These are phyloP conservation scores for Erythrolamprus reginae DNA, from an alignment of 2,113 vertebrate species.

Conservation along the genomic window DNA sequence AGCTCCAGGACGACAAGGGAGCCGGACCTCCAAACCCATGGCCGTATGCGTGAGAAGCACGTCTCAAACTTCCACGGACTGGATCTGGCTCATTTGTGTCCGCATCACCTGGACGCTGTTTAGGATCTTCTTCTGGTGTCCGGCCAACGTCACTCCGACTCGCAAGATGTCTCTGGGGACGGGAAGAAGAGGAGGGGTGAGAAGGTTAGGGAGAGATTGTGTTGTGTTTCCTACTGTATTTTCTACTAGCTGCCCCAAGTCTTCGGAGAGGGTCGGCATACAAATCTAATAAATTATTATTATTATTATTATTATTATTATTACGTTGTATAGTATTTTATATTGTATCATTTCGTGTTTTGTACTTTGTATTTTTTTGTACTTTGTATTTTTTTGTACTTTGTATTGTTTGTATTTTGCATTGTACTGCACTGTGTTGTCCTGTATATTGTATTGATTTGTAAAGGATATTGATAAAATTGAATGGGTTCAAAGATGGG, in stretches of 20 bases:
- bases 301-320: too few species aligned
- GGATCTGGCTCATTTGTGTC: constrained; percentile 97
- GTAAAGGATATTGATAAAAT: too few species aligned
- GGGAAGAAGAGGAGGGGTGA: constrained; percentile 32
- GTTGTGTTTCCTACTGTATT: background rate
- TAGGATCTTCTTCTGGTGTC: constrained; percentile 97
- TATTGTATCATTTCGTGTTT: background rate
- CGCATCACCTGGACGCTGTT: constrained; percentile 98
- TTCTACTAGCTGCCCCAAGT: too few species aligned
- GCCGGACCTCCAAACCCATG: constrained; percentile 56
- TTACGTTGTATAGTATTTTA: too few species aligned
- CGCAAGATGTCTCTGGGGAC: constrained; percentile 83
- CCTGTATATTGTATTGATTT: too few species aligned
- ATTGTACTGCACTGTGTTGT: too few species aligned
- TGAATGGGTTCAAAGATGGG: too few species aligned
- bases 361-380: background rate
- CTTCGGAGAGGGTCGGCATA: too few species aligned
- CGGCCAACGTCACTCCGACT: constrained; percentile 90
- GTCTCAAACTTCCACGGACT: constrained; percentile 93
- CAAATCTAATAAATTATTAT: too few species aligned
- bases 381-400: background rate
- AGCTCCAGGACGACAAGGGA: constrained; percentile 49
- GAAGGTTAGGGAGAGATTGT: background rate
- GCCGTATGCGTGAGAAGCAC: constrained; percentile 36
- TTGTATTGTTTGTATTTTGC: background rate